These are phyloP conservation scores for Heliconius hortense DNA, from an alignment of 2,888 invertebrate genomes.

Conservation along the genomic window DNA sequence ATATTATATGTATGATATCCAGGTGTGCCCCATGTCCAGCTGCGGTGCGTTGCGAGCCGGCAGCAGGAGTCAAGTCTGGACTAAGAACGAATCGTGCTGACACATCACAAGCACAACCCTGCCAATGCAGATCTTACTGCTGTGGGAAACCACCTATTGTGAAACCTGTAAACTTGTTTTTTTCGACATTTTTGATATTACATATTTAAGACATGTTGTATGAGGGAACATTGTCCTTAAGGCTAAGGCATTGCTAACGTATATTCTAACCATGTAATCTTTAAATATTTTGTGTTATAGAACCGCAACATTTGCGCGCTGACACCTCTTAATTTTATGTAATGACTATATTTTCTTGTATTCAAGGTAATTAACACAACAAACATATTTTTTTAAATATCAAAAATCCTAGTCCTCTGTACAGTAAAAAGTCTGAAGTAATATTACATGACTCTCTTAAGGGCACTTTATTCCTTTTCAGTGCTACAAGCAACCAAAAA, in stretches of 20 bases:
- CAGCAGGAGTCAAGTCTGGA: constrained; percentile 67
- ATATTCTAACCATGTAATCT: too few relatives aligned
- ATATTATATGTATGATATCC: background rate
- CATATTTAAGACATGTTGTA: too few relatives aligned
- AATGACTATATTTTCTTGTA: too few relatives aligned
- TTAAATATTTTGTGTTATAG: too few relatives aligned
- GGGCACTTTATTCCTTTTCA: constrained; percentile 42
- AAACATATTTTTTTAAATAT: too few relatives aligned
- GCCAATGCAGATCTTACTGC: constrained; percentile 68
- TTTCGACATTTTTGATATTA: background rate
- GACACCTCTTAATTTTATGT: too few relatives aligned
- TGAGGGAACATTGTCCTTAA: too few relatives aligned
- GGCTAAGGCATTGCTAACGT: too few relatives aligned
- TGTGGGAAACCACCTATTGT: constrained; percentile 63
- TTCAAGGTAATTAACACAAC: too few relatives aligned
- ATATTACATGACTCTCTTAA: background rate
- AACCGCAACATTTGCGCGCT: too few relatives aligned
- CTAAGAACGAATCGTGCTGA: constrained; percentile 58
- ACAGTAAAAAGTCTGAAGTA: too few relatives aligned
- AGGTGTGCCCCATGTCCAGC: constrained; percentile 71
- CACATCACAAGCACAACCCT: constrained; percentile 60
- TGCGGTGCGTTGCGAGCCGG: constrained; percentile 59
- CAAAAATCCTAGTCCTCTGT: too few relatives aligned
- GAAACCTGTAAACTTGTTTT: constrained; percentile 59
- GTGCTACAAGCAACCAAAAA: constrained; percentile 81